Base-by-base conservation (phyloP, 2,113 vertebrate genomes). In the Atlantisia rogersi region DNA sequence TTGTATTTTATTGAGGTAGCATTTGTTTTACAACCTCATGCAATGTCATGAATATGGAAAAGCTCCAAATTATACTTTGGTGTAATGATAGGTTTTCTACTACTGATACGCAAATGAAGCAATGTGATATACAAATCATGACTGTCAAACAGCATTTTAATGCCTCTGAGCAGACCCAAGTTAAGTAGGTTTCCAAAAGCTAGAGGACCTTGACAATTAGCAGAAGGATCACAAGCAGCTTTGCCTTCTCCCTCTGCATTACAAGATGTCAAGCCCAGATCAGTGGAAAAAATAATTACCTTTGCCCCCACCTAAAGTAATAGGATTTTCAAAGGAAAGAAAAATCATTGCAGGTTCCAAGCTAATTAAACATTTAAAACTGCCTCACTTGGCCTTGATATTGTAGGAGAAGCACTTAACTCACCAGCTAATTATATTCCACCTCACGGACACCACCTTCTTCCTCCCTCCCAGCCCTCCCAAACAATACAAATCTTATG, bases 401-500 rank as follows among this genome's bases (percentile, higher is more conserved):
- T 60, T 65, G 39, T 53, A 83, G 37, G n/a, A 82, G 56, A 84
- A 77, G 52, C 22, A 55, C 18, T 20, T 52, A 86, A 85, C 29
- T 53, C 50, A 40, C 29, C 19, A 55, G 25, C 22, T 87, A 87
- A 64, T 85, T 78, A 70, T 9, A 44, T 35, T 65, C 28, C 24
- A 68, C 31, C 50, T 56, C 56, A 59, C 0, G 0, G 25, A 55
- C 31, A 64, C 15, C 46, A 26, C 12, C 12, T 25, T 55, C 25
- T 74, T 64, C 44, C 50, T 69, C 29, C 22, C 15, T 60, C 46
- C 19, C 40, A 63, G 8, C 25, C 21, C 53, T 53, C 21, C 59
- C 24, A 7, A 63, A 32, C 28, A 77, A 5, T 1, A 17, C 0
- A 0, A 58, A 55, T 6, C 42, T 86, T 6, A 0, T 6, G 63